Evolutionary conservation across 2,888 invertebrate genomes (phyloP), one percentile per base, ranked within the genome.

Genomic region (Lagria hirta): DNA sequence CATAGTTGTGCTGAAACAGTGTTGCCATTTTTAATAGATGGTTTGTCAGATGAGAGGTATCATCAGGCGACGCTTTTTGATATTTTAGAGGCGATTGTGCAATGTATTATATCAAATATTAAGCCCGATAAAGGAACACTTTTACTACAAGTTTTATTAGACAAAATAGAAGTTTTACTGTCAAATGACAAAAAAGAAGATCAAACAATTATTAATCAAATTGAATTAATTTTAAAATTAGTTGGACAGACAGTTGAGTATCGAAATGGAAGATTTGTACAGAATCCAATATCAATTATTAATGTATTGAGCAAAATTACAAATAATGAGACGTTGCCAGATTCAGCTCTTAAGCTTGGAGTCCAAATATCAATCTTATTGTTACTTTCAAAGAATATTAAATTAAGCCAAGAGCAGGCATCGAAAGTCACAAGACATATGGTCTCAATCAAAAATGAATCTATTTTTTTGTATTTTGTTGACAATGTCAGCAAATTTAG

Each of bases 1-100:
- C 94, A 97, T 66, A 92, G 87, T 51, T 85, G 86, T 58, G 81
- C 88, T 1, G 83, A 83, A 34, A 76, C 78, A 38, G 82, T 90
- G 57, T 66, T 94, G 2, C 78, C 80, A 18, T 67, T 87, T 27
- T 73, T 88, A 7, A 73, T 93, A 2, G 75, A 81, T 45, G 76
- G 80, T 20, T 65, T 89, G 1, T 71, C 73, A 50, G 77, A 80
- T 14, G 58, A 70, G 3, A 64, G 73, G n/a, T 65, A 76, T 23
- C 73, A 79, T 30, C 77, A 80, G 61, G 69, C 75, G 34, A 66
- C 79, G 32, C 71, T 84, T 3, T 82, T 80, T 52, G 75, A 81
- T 61, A 79, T 91, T 18, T 68, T 90, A 1, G 76, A 79, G 35
- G 78, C 83, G 63, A 76, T 84, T 12, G 63, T 88, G 41, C 70